Conservation (phyloP, 2,113 vertebrate species). For the Leuciscus idus region DNA sequence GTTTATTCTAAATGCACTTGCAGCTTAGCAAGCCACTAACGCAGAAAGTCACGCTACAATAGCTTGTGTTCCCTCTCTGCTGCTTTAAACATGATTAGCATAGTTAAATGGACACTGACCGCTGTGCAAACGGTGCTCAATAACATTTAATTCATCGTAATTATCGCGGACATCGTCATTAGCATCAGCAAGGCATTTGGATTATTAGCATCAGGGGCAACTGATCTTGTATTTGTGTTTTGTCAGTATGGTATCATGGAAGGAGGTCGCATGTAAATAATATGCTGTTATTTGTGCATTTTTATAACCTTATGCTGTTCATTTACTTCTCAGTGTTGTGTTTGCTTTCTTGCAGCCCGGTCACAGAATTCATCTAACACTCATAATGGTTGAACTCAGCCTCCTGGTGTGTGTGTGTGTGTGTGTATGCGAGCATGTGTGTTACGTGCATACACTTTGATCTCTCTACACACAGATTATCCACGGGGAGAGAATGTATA, state of each 20-base stretch:
- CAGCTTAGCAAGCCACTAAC: background rate
- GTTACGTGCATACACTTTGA: background rate
- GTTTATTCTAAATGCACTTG: background rate
- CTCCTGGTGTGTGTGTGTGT: background rate
- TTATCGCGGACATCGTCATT: slow-evolving; percentile 57
- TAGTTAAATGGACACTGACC: slow-evolving; percentile 52
- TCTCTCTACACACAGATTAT: slow-evolving; percentile 18
- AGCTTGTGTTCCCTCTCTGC: background rate
- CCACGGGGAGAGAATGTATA: slow-evolving; percentile 13
- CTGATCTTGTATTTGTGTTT: slow-evolving; percentile 8
- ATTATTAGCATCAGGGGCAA: slow-evolving; percentile 51
- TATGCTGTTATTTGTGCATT: background rate
- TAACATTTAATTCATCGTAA: slow-evolving; percentile 55
- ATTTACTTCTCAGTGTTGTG: background rate
- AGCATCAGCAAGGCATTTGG: slow-evolving; percentile 49
- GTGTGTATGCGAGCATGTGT: background rate
- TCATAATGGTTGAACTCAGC: slow-evolving; percentile 3
- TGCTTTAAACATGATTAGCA: slow-evolving; percentile 48
- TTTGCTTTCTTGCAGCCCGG: slow-evolving; percentile 2
- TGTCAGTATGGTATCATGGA: background rate
- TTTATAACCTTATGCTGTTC: background rate
- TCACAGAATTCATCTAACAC: background rate
- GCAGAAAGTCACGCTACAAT: background rate
- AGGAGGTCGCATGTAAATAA: background rate
- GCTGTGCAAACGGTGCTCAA: slow-evolving; percentile 27